Percentiles rank a stretch among this genome's conserved stretches.
Evolutionary conservation across 2,888 invertebrate genomes (phyloP).

Genomic region (Thumatha senex): DNA sequence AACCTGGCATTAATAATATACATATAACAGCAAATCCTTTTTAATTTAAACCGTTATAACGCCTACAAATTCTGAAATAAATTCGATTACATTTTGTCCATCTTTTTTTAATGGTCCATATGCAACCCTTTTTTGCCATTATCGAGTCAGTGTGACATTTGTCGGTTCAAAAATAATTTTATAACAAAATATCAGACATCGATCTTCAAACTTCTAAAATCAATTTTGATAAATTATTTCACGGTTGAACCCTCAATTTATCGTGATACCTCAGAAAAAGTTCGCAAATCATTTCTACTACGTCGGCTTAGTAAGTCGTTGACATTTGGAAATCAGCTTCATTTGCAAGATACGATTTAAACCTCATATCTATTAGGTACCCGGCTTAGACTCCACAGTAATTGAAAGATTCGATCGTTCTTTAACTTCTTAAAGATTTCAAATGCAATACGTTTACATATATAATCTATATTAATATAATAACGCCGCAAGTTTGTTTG

Average conservation of each 20-base stretch:
- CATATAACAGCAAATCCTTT: no score
- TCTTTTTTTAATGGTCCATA: no score
- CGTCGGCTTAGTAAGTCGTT: slow-evolving; percentile 3
- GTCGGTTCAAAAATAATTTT: no score
- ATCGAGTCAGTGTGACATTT: no score
- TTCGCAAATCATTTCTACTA: slow-evolving; percentile 18
- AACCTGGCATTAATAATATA: no score
- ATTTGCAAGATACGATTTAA: slow-evolving; percentile 9
- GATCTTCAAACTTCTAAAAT: slow-evolving; percentile 34
- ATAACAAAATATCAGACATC: slow-evolving; percentile 8
- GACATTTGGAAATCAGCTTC: not conserved
- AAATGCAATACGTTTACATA: not conserved
- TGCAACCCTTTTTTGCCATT: no score
- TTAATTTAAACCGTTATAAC: no score
- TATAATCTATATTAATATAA: no score
- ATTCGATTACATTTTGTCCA: no score
- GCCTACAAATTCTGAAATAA: no score
- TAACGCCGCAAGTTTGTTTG: no score
- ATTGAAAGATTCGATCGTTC: slow-evolving; percentile 2
- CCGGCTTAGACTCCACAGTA: slow-evolving; percentile 2
- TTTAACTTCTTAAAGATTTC: slow-evolving; percentile 4
- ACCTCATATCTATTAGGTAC: slow-evolving; percentile 3
- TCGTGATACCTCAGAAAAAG: slow-evolving; percentile 24
- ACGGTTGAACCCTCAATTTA: slow-evolving; percentile 17
- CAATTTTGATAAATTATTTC: slow-evolving; percentile 41